Base-by-base conservation (phyloP, 2,888 invertebrate species). In the Alviniconcha strummeri region DNA sequence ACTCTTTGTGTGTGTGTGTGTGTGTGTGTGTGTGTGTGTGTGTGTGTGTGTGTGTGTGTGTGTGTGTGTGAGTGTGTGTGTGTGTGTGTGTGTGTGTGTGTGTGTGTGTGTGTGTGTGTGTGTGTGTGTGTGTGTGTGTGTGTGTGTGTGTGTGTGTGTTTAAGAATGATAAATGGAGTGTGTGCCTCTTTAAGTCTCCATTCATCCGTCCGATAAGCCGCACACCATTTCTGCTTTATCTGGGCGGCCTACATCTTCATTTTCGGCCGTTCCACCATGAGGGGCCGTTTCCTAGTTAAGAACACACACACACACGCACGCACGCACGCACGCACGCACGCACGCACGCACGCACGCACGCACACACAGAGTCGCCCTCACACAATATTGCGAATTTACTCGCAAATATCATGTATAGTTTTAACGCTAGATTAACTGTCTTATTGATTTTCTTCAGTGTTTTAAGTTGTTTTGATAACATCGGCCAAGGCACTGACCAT, bases 341-440 rank as follows among this genome's bases (percentile, higher is more conserved):
- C 74, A 74, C 36, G 55, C 74, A 74, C 74, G 55, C 74, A 74
- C 74, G 55, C 74, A 74, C 71, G 5, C 71, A 71, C 71, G 55
- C 74, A 74, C 52, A 74, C 74, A 52, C 74, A 74, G 56, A 52
- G 8, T 17, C 52, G 54, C 54, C 2, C 15, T 11, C 36, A 74
- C 36, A 13, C 36, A 54, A 19, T 7, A 7, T 8, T n/a, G 71
- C 17, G 71, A 13, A 71, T 17, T 11, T n/a, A n/a, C n/a, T 8
- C 19, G n/a, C 71, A 71, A 11, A 71, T 15, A 71, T n/a, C 17
- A 19, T n/a, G n/a, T n/a, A 71, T n/a, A 71, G n/a, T 8, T 8
- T 71, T 8, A 71, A 71, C 9, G 11, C 9, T 15, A 64, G 64
- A 9, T 15, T 13, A 9, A 64, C 64, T 13, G 11, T 64, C 64